Evolutionary conservation across 2,888 invertebrate genomes (phyloP), one percentile per base, ranked within the genome.

Genomic region (Ctena decussata): DNA sequence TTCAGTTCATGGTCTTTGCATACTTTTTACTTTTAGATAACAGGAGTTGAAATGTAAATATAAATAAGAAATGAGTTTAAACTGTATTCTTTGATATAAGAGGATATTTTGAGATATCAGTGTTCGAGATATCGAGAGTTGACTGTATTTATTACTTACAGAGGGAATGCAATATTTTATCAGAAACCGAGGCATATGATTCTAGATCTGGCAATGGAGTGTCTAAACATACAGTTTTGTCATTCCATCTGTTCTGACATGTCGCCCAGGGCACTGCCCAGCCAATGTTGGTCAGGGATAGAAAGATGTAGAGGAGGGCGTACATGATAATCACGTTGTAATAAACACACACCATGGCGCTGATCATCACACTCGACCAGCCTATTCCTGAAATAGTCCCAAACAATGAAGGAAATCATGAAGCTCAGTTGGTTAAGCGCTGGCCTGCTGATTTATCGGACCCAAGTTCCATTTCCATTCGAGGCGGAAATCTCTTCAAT

Each of bases 261-360:
- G 24, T 11, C 21, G 69, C 57, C 85, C 85, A 85, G 21, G 85
- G 85, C 11, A 82, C 41, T 37, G 39, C 24, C 27, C 71, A 53
- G 11, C 79, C 81, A n/a, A 85, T 81, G 60, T 71, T 80, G 21
- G 77, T 73, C 30, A 85, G 78, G 15, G 85, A 69, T 0, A 85
- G 70, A 24, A 81, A 53, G 41, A 79, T 44, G 72, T 85, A 85
- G 39, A 78, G 78, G 24, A 85, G 35, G 8, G 78, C 37, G 49
- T 85, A 81, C 75, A 70, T 80, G 30, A 85, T 65, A 0, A 85
- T 44, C 2, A 81, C 60, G 37, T 73, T 82, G 76, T 85, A 85
- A 46, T 85, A 82, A 15, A 85, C 78, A 57, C 65, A 73, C 2
- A 77, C 57, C 75, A 82, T 76, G 32, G 74, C 30, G 32, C 65